Base-by-base conservation (phyloP, 1,140 invertebrate species). In the Drosophila kohkoa region DNA sequence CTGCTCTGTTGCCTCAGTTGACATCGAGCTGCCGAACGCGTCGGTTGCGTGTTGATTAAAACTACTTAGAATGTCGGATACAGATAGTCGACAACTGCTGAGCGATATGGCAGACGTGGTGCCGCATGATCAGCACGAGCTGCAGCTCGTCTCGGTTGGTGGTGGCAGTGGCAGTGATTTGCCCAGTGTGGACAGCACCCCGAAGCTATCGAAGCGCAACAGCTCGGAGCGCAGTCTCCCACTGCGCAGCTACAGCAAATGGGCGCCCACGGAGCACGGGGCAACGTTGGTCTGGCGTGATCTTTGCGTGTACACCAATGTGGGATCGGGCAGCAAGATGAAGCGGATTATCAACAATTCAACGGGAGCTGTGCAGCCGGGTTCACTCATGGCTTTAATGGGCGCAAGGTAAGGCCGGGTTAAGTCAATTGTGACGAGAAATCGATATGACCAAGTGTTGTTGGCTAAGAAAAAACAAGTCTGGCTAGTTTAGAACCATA, bases 351-450 rank as follows among this genome's bases (percentile, higher is more conserved):
- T 96, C 16, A 96, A 96, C 81, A 95, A 94, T 93, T 95, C 95
- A 0, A 95, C 94, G 57, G 96, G 96, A 20, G 96, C 94, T 70
- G 96, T 97, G 0, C 95, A 95, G 87, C 95, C 97, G 15, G 98
- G 97, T 7, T 96, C 96, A 83, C 93, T 99, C 65, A 95, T 98
- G 69, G 98, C 98, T 2, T 94, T 99, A 60, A 97, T 99, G 95
- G 98, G 98, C 68, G 95, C 97, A 32, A 98, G 96, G 96, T 96
- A 94, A 93, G 82, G 15, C 30, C 13, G 30, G 15, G 60, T 35
- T 35, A 45, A 20, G 32, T 45, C 13, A 54, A 32, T 6, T 32
- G 11, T 69, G 8, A 49, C 41, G 52, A 43, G 67, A 28, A 70
- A 81, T 86, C 52, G 69, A 85, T 83, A 77, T 20, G 20, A 20